Evolutionary conservation across 2,888 invertebrate genomes (phyloP).

Genomic region (Phorcus lineatus): DNA sequence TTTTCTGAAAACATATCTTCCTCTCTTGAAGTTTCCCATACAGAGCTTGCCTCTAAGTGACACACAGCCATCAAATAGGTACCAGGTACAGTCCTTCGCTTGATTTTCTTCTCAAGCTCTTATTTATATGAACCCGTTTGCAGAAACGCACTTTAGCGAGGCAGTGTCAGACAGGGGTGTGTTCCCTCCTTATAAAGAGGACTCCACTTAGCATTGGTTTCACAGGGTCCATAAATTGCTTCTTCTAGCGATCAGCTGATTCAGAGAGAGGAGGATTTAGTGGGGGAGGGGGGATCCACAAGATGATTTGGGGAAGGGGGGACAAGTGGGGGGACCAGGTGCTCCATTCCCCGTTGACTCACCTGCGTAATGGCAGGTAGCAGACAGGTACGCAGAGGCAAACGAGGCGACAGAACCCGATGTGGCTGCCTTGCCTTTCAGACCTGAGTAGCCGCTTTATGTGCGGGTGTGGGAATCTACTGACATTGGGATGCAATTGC

Average conservation of each 20-base stretch:
- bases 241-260: background rate
- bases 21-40: too few relatives aligned
- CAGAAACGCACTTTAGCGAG: too few relatives aligned
- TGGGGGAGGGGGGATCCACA: background rate
- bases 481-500: background rate
- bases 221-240: background rate
- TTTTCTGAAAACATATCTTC: too few relatives aligned
- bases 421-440: background rate
- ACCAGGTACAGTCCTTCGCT: too few relatives aligned
- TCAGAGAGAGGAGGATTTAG: background rate
- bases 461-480: background rate
- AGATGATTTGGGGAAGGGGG: background rate
- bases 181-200: background rate
- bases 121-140: too few relatives aligned
- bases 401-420: background rate
- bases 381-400: conserved; percentile 2
- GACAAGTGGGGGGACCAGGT: background rate
- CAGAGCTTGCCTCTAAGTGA: too few relatives aligned
- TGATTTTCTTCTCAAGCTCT: too few relatives aligned
- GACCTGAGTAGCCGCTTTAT: background rate
- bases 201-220: background rate
- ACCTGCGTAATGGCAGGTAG: conserved; percentile 7
- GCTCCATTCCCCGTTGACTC: background rate
- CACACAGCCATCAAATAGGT: too few relatives aligned
- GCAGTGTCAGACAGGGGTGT: too few relatives aligned